These are phyloP conservation scores for Limnephilus marmoratus DNA, from an alignment of 2,888 invertebrate genomes.

Conservation along the genomic window DNA sequence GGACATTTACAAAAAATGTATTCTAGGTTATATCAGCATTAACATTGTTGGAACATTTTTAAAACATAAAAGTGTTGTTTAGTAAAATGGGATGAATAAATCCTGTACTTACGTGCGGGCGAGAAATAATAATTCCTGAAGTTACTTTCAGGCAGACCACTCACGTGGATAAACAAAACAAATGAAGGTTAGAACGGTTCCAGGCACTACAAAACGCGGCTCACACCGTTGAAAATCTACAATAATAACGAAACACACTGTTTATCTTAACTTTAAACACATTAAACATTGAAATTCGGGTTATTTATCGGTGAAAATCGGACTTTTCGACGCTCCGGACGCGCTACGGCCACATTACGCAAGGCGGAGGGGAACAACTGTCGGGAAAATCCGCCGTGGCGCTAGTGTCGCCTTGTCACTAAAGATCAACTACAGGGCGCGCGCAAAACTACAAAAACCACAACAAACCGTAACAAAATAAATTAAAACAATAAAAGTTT, in stretches of 20 bases:
- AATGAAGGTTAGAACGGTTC: conserved; percentile 44
- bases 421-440: conserved; percentile 23
- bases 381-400: conserved; percentile 55
- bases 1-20: neutral
- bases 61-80: neutral
- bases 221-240: conserved; percentile 26
- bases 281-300: conserved; percentile 17
- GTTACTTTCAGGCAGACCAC: conserved; percentile 42
- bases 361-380: conserved; percentile 49
- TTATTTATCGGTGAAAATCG: conserved; percentile 44
- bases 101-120: conserved; percentile 31
- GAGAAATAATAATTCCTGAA: conserved; percentile 35
- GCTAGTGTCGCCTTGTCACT: conserved; percentile 50
- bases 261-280: conserved; percentile 34
- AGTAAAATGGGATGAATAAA: neutral
- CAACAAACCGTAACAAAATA: neutral
- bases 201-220: conserved; percentile 37
- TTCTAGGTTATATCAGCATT: neutral
- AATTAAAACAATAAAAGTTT: too few relatives aligned
- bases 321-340: conserved; percentile 19
- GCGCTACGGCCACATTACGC: conserved; percentile 54
- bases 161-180: conserved; percentile 59
- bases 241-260: conserved; percentile 40
- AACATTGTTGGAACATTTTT: neutral
- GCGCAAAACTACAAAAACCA: too few relatives aligned